Conservation (phyloP, 2,888 invertebrate species). For the Anorthoa munda region DNA sequence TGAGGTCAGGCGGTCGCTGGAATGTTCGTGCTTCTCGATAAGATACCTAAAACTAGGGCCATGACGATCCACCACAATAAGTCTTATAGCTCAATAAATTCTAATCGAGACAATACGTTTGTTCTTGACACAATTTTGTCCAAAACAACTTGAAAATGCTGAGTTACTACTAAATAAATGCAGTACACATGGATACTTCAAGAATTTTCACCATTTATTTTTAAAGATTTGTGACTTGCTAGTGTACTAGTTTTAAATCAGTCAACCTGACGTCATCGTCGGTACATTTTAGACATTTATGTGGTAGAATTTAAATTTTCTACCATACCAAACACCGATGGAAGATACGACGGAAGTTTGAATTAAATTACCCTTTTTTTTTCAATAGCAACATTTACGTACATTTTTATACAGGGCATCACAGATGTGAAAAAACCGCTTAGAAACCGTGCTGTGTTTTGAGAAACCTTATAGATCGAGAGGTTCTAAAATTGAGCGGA, state of each 20-base stretch:
- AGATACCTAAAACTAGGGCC: constrained; percentile 19
- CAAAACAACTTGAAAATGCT: constrained; percentile 23
- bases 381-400: constrained; percentile 61
- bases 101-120: constrained; percentile 13
- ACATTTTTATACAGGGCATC: constrained; percentile 44
- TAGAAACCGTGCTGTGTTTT: constrained; percentile 43
- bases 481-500: constrained; percentile 11
- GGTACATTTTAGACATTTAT: constrained; percentile 21
- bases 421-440: constrained; percentile 35
- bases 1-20: constrained; percentile 54
- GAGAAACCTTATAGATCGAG: constrained; percentile 8
- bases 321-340: constrained; percentile 52
- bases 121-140: constrained; percentile 12
- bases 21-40: constrained; percentile 51
- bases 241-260: constrained; percentile 29
- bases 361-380: constrained; percentile 61
- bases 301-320: constrained; percentile 33
- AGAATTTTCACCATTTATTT: background rate
- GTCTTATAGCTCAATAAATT: background rate
- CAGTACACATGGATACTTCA: background rate
- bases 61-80: background rate
- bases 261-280: constrained; percentile 54
- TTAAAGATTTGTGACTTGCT: constrained; percentile 1
- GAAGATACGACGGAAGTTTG: constrained; percentile 65
- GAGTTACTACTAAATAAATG: constrained; percentile 25